These are phyloP conservation scores for Papilio gigon DNA, from an alignment of 2,888 invertebrate genomes.

Conservation along the genomic window DNA sequence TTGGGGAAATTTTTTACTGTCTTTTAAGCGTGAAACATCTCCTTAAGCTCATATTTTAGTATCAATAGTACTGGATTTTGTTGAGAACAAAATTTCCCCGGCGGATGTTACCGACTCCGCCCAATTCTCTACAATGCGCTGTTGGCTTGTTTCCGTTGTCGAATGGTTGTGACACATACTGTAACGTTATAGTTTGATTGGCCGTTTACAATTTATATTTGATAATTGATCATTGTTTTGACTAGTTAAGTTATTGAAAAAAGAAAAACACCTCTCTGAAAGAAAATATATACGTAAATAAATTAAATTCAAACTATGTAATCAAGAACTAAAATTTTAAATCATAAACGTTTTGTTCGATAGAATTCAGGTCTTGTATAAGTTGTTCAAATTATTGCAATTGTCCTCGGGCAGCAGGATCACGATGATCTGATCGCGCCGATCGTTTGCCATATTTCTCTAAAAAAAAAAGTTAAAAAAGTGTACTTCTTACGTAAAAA, in stretches of 20 bases:
- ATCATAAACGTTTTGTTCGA: neutral
- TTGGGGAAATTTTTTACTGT: conserved; percentile 46
- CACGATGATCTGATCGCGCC: too few relatives aligned
- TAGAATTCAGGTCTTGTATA: neutral
- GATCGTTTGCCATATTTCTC: too few relatives aligned
- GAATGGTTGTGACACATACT: conserved; percentile 68
- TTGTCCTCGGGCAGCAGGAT: too few relatives aligned
- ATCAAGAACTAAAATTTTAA: neutral
- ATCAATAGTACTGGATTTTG: conserved; percentile 78
- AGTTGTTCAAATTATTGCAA: too few relatives aligned
- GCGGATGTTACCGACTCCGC: conserved; percentile 51
- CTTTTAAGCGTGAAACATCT: conserved; percentile 46
- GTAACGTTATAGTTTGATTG: conserved; percentile 67
- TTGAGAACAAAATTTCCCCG: conserved; percentile 55
- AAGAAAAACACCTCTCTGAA: conserved; percentile 50
- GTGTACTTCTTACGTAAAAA: neutral
- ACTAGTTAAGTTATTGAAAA: conserved; percentile 67
- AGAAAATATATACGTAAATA: conserved; percentile 27
- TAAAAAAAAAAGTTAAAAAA: too few relatives aligned
- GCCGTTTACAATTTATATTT: conserved; percentile 59
- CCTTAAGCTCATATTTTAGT: conserved; percentile 61
- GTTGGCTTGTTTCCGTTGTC: conserved; percentile 61
- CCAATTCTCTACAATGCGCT: conserved; percentile 63
- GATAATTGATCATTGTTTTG: conserved; percentile 63
- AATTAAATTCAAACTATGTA: conserved; percentile 38